Conservation (phyloP, 2,888 invertebrate genomes). For the Drosophila kanekoi region DNA sequence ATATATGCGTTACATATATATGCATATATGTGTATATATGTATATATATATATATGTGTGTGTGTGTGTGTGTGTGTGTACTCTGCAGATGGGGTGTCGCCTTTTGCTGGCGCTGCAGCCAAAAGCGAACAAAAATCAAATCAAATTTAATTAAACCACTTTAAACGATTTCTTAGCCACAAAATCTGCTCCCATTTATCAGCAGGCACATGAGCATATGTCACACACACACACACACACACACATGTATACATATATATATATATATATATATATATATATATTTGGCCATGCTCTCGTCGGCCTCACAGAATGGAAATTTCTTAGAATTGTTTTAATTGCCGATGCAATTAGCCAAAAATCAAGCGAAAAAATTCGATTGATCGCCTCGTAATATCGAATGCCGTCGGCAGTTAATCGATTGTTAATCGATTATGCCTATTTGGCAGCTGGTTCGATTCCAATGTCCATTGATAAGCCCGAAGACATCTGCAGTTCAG, state of each 20-base stretch:
- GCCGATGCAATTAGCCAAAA: neutral
- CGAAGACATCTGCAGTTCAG: no score
- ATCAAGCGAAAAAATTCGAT: neutral
- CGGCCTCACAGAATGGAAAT: neutral
- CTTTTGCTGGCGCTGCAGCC: slow-evolving; percentile 33
- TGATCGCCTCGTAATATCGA: no score
- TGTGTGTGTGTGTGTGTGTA: neutral
- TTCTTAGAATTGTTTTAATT: no score
- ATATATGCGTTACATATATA: no score
- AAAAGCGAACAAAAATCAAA: slow-evolving; percentile 50
- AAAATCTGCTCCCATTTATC: slow-evolving; percentile 37
- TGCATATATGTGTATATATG: neutral
- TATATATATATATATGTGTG: neutral
- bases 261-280: neutral
- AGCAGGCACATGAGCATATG: neutral
- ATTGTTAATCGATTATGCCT: neutral
- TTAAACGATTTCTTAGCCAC: slow-evolving; percentile 58
- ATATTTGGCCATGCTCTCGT: neutral
- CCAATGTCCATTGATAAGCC: neutral
- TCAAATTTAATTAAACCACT: slow-evolving; percentile 72
- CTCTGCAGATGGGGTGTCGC: slow-evolving; percentile 33
- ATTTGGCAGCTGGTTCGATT: neutral
- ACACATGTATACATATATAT: slow-evolving; percentile 1
- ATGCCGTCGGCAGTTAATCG: slow-evolving; percentile 12
- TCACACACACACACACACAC: neutral